Percentiles rank a stretch among this genome's conserved stretches.
Conservation (phyloP, 2,797 vertebrate genomes). For the Micromesistius poutassou region DNA sequence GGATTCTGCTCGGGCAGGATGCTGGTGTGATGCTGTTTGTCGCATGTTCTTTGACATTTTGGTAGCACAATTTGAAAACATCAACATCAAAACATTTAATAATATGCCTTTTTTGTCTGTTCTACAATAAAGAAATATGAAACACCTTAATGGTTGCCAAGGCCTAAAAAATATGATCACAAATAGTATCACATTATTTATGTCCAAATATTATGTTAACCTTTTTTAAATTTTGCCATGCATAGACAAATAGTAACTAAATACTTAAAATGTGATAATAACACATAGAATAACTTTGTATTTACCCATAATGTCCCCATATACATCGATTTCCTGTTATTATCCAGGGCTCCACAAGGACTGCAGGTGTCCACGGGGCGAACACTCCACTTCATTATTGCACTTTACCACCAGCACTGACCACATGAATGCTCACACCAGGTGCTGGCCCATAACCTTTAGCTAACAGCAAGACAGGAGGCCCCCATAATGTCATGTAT, state of each 20-base stretch:
- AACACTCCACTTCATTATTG: background rate
- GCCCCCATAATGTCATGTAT: conserved; percentile 32
- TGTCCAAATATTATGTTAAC: background rate
- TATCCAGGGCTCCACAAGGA: background rate
- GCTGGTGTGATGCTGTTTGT: too few relatives aligned
- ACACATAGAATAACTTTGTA: background rate
- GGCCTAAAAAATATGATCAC: background rate
- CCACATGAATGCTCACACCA: background rate
- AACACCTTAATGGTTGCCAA: background rate
- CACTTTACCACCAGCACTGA: background rate
- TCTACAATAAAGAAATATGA: background rate
- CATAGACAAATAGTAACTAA: background rate
- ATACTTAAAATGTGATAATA: background rate
- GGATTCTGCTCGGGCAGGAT: too few relatives aligned
- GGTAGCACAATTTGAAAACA: too few relatives aligned
- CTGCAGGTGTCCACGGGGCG: background rate
- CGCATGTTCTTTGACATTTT: too few relatives aligned
- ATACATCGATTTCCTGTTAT: background rate
- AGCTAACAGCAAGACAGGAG: conserved; percentile 1
- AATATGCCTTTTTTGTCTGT: background rate
- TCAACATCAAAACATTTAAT: background rate
- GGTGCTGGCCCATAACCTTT: conserved; percentile 31
- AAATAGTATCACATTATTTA: background rate
- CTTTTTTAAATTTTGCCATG: background rate
- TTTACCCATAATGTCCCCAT: background rate